Evolutionary conservation across 2,113 vertebrate species (phyloP), one percentile per base, ranked within the genome.

Genomic region (Gymnocephalus cernua): DNA sequence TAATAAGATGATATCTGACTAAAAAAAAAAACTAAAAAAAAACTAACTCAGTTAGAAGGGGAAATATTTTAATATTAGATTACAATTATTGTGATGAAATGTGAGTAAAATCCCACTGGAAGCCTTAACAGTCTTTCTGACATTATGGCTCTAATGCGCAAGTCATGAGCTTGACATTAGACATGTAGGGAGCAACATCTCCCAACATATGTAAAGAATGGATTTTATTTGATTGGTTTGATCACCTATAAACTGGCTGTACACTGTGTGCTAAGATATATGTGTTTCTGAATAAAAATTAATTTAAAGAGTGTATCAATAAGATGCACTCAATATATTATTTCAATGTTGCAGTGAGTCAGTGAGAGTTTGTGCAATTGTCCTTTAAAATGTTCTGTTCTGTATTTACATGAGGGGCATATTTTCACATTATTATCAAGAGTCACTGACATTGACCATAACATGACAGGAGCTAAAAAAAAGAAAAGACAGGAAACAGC

Each of bases 401-500:
- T 41, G 19, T 44, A 10, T 38, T 2, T 15, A 47, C 1, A 25
- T 3, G 11, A 69, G 35, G 16, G 8, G 5, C 23, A 63, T 15
- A 63, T 63, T 3, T 57, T 18, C 69, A 51, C 21, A 58, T 62
- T 53, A 13, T 62, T 61, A 53, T 54, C 32, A 44, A 25, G 47
- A 68, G 4, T 27, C 47, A 65, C 27, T 56, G 23, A 75, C 50
- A 25, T 54, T 35, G 21, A 78, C 45, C 69, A n/a, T 13, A 18
- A 59, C 1, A 5, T 65, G 59, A 48, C 58, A 71, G 0, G 6
- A 35, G 19, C 66, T 27, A 0, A 67, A 67, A 59, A 72, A 58
- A 3, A 32, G 35, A 44, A 35, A 32, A 58, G 38, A 66, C 70
- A 59, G 78, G 79, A 87, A 80, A 68, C 44, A 54, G 8, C 57